Evolutionary conservation across 2,113 vertebrate species (phyloP), one percentile per base, ranked within the genome.

Genomic region (Odocoileus virginianus): DNA sequence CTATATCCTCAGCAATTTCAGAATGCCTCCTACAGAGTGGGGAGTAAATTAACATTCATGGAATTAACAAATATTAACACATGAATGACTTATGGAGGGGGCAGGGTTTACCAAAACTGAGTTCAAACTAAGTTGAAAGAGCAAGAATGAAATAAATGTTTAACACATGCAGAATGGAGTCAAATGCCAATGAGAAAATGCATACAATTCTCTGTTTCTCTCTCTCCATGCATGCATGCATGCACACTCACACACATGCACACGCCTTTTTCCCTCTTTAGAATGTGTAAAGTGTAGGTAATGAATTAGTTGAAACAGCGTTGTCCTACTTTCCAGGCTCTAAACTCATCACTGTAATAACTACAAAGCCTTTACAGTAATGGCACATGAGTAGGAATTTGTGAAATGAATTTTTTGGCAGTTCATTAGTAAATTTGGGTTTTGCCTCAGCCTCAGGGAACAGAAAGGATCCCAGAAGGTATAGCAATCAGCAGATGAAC

Each of bases 391-490:
- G 90, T 96, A 94, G 87, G 96, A 71, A 98, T 97, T 7, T 97
- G 93, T 11, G 81, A 94, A 82, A 95, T 97, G 97, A 79, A 84
- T 74, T 96, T 96, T 92, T 95, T 79, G 91, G 96, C 96, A 95
- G 92, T 98, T 94, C 50, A 33, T 74, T 78, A 96, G 92, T 83
- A 40, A 96, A 97, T 98, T 96, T 89, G 83, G 90, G 97, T 97
- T 97, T 98, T 94, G 91, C 93, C 88, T 97, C 93, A 97, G 95
- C 97, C 95, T 64, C 84, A 60, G 98, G 97, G 96, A 98, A 97
- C 96, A 97, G 97, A 98, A 98, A 85, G 97, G 78, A 85, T 97
- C 64, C 74, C 47, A 92, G 36, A 84, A 97, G 94, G 94, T 78
- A 28, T 64, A 90, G 64, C 78, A 8, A 15, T 88, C 93, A 98